Base-by-base conservation (phyloP, 1,140 invertebrate species). In the Trichoplusia ni region DNA sequence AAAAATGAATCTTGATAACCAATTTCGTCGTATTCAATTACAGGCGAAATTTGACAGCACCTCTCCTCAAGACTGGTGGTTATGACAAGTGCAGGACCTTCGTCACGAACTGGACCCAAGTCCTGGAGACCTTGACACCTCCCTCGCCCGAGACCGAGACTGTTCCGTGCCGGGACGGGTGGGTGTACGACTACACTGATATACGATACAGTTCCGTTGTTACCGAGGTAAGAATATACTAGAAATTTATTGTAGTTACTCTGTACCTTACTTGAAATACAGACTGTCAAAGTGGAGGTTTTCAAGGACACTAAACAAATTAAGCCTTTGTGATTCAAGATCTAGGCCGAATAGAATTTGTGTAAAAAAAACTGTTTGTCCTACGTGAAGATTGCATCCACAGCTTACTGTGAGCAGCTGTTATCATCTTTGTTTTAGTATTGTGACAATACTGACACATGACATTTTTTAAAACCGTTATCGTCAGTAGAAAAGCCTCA, bases 121-220 rank as follows among this genome's bases (percentile, higher is more conserved):
- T 69, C 61, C 91, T 65, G 73, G 69, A 58, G 67, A 88, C 77
- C 9, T 58, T 85, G 67, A 67, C 53, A 4, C 67, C 81, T 1
- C 84, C 93, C 0, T 86, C 93, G 61, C 80, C 91, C 0, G 84
- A 76, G 7, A 94, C 94, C 88, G 91, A 92, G 0, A 91, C 73
- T 0, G 82, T 90, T 18, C 76, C 86, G 0, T 95, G 95, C 73
- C 84, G 81, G 19, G 66, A 93, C 68, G 94, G 94, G 31, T 95
- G 94, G 94, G 94, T 95, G 74, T 96, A 95, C 73, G 92, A 95
- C 84, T 69, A 87, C 85, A 90, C 62, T 0, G 93, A 93, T 38
- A 92, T 95, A 21, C 94, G 94, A 0, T 95, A 95, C 73, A 75
- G 90, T 2, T 95, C 94, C 2, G 92, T 95, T 23, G 93, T 94